Base-by-base conservation (phyloP, 2,113 vertebrate genomes). In the Reinhardtius hippoglossoides region DNA sequence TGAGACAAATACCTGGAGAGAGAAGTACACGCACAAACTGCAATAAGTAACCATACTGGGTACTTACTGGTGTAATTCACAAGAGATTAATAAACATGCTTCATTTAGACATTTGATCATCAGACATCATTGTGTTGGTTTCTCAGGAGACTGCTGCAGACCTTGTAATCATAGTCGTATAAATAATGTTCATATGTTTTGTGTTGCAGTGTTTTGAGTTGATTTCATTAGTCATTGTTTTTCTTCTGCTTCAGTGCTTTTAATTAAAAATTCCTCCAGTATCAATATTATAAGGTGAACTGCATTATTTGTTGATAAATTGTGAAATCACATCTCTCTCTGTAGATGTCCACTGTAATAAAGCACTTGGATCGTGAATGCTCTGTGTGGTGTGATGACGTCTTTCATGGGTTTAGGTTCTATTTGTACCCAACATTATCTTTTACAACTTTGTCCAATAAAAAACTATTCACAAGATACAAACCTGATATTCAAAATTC, bases 141-240 rank as follows among this genome's bases (percentile, higher is more conserved):
- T 69, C 58, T 84, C 67, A 71, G 64, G 68, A 74, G 54, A 31
- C 31, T 7, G 31, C 6, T 31, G 6, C 31, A 7, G 31, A 74
- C 48, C 67, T 78, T 80, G 82, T 85, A 77, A 74, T 79, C 16
- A 68, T 75, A 80, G 81, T 83, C 44, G 54, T 89, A 82, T 87
- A 80, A 87, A 91, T 92, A 86, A 59, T 89, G 85, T 92, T 88
- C 85, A 90, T 88, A 82, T 87, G 74, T 68, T 83, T 82, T 83
- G 79, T 83, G 55, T 81, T 23, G 37, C 62, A 46, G 10, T 69
- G 61, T 63, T 82, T 83, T 81, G 54, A 75, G 15, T 87, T 77
- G 20, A 67, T 71, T 76, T 78, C 21, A 57, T 48, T 55, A 31
- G 31, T 31, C 5, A 7, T 31, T 68, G 31, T 64, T 60, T 76